A percentile compares a stretch with the other conserved stretches of the same genome.
These are phyloP conservation scores for Oasisia sp. DNA, from an alignment of 2,888 invertebrate genomes.

Conservation along the genomic window DNA sequence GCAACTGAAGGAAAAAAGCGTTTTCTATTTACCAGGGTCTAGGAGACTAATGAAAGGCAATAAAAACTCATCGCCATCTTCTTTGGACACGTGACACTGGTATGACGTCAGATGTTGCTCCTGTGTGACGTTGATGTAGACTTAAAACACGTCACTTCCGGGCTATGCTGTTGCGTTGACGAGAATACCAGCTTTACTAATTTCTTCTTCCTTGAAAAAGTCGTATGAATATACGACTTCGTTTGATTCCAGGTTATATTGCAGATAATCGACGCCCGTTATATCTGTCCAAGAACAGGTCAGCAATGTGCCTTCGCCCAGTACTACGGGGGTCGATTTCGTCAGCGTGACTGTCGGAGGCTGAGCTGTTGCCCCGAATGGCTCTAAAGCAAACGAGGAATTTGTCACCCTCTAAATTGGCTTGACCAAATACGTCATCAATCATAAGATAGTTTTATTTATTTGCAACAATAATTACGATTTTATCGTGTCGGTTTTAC, in stretches of 20 bases:
- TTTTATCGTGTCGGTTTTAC: not conserved
- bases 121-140: not conserved
- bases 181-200: not conserved
- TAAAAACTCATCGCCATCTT: not conserved
- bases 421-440: not conserved
- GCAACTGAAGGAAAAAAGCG: too few species aligned
- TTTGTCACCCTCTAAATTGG: not conserved
- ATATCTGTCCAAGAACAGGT: not conserved
- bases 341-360: not conserved
- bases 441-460: not conserved
- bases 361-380: not conserved
- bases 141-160: not conserved
- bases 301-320: not conserved
- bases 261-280: not conserved
- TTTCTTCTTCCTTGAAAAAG: not conserved
- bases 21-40: not conserved
- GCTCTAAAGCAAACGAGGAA: not conserved
- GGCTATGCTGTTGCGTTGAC: not conserved
- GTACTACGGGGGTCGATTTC: not conserved
- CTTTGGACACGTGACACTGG: not conserved
- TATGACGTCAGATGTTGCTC: not conserved
- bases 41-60: not conserved
- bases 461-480: not conserved
- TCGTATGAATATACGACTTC: not conserved
- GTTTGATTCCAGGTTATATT: not conserved